phyloP scores from a whole-genome alignment of 1,140 invertebrate genomes.

The Leptonema lineaticorne region DNA sequence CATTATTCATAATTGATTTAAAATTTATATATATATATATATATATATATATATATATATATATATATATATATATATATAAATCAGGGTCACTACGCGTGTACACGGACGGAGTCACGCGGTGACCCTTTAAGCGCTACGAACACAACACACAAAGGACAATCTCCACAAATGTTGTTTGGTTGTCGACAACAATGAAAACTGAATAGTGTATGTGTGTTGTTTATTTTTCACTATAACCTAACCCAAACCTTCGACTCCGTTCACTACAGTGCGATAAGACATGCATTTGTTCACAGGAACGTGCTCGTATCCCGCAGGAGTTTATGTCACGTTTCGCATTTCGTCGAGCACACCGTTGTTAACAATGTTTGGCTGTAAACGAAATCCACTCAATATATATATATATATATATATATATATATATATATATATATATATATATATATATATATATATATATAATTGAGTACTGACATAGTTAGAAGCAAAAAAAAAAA shows the following conservation, averaged over 20 bases:
- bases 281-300: slow-evolving; percentile 12
- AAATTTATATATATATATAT: too few relatives aligned
- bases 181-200: neutral
- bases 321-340: slow-evolving; percentile 10
- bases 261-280: too few relatives aligned
- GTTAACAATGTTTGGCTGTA: too few relatives aligned
- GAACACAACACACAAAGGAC: neutral
- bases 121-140: neutral
- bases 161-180: slow-evolving; percentile 6
- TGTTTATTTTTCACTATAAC: neutral
- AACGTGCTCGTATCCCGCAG: neutral
- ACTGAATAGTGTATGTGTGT: neutral
- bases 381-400: too few relatives aligned
- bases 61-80: neutral
- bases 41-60: neutral
- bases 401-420: neutral
- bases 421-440: neutral
- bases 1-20: too few relatives aligned
- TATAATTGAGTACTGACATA: too few relatives aligned
- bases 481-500: too few relatives aligned
- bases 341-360: neutral
- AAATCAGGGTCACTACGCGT: neutral
- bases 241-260: too few relatives aligned
- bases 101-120: too few relatives aligned
- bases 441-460: too few relatives aligned